Evolutionary conservation across 2,888 invertebrate species (phyloP).

Genomic region (Coelopa pilipes): DNA sequence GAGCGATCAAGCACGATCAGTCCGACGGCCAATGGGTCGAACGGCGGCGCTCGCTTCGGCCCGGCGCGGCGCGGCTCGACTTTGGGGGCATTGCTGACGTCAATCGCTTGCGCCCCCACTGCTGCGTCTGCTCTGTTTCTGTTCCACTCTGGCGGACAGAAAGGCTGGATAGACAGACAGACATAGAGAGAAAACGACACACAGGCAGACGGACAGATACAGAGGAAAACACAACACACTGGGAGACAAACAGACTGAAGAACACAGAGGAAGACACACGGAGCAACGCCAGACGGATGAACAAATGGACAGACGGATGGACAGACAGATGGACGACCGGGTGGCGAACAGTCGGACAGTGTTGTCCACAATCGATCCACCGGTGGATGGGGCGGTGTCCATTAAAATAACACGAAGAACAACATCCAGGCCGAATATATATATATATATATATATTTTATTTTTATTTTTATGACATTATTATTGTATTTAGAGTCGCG

Average conservation of each 20-base stretch:
- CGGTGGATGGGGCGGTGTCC: slow-evolving; percentile 6
- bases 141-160: neutral
- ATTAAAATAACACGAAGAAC: slow-evolving; percentile 2
- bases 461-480: neutral
- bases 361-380: neutral
- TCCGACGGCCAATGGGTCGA: neutral
- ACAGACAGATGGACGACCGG: neutral
- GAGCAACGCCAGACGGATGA: too few species aligned
- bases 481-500: neutral
- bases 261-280: too few species aligned
- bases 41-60: neutral
- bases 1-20: slow-evolving; percentile 11
- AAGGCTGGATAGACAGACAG: too few species aligned
- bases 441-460: slow-evolving; percentile 4
- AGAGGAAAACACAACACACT: too few species aligned
- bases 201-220: too few species aligned
- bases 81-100: slow-evolving; percentile 37
- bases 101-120: slow-evolving; percentile 27
- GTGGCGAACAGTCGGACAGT: neutral
- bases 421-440: neutral
- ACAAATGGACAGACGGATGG: too few species aligned
- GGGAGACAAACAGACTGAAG: neutral
- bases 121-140: slow-evolving; percentile 15
- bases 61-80: neutral
- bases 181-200: too few species aligned